A percentile compares a stretch with the other conserved stretches of the same genome.
phyloP scores from a whole-genome alignment of 1,140 invertebrate genomes.

The Tetramorium parvispinum region DNA sequence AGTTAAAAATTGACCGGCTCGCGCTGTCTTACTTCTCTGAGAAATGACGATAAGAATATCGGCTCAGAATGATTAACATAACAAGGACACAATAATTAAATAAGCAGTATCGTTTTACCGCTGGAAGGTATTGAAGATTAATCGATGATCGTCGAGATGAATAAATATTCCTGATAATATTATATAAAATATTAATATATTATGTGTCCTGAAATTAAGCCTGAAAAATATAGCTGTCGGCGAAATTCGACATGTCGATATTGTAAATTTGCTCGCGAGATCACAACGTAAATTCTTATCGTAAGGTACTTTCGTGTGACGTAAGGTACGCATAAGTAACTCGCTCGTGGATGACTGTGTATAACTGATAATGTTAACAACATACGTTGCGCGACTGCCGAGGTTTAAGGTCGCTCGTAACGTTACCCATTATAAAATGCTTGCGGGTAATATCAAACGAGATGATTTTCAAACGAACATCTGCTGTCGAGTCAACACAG shows the following conservation, averaged over 20 bases:
- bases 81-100: background rate
- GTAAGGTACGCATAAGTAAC: conserved; percentile 30
- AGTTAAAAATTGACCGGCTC: background rate
- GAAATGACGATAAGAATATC: background rate
- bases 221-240: background rate
- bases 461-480: conserved; percentile 53
- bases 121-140: background rate
- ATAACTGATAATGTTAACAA: conserved; percentile 49
- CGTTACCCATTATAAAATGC: conserved; percentile 43
- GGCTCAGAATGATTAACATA: background rate
- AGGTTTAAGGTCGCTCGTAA: conserved; percentile 48
- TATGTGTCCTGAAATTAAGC: background rate
- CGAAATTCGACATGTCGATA: background rate
- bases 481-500: conserved; percentile 32
- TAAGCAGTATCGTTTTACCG: background rate
- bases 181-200: background rate
- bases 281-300: background rate
- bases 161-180: background rate
- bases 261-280: background rate
- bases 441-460: conserved; percentile 53
- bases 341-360: conserved; percentile 1
- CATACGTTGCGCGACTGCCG: conserved; percentile 1
- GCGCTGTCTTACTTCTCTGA: background rate
- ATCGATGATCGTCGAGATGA: background rate
- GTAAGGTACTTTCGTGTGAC: background rate